Evolutionary conservation across 2,797 vertebrate genomes (phyloP), one percentile per base, ranked within the genome.

Genomic region (Pelobates cultripes): DNA sequence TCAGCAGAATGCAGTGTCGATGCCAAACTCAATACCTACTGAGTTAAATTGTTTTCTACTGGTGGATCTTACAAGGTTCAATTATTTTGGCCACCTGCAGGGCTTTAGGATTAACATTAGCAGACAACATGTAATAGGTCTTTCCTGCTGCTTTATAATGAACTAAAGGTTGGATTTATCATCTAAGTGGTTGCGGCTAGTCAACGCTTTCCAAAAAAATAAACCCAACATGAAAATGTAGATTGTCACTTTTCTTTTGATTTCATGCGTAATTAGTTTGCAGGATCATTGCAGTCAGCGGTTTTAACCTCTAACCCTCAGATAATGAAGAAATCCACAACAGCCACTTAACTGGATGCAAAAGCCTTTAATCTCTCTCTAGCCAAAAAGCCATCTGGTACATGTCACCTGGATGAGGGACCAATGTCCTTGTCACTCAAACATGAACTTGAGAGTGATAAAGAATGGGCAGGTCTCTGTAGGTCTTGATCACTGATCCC

Each of bases 301-400:
- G 55, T 57, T 15, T 57, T 57, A 57, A 4, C 68, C 55, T 43
- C n/a, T 28, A 43, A 3, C 45, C 51, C 13, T 45, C 28, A 47
- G 70, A 7, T 60, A 79, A 73, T 43, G 41, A 83, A 74, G 71
- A 78, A 83, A 78, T 74, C 42, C 71, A 74, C 81, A 70, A 51
- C 61, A 78, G 76, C 61, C 43, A 70, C 42, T 51, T 74, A 61
- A 71, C 13, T 69, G 43, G 67, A 83, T 79, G 81, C 71, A 70
- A 83, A 83, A 83, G 64, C 81, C 81, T 83, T 83, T 83, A 83
- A 83, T 82, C 81, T 73, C 51, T 64, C 43, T 83, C 70, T 70
- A 80, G 78, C 70, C 76, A 79, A 79, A 79, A 79, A 70, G 81
- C 76, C 76, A 79, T 83, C 75, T 83, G 81, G 41, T 69, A 72